phyloP scores from a whole-genome alignment of 2,797 vertebrate genomes.

The Girardinus metallicus region DNA sequence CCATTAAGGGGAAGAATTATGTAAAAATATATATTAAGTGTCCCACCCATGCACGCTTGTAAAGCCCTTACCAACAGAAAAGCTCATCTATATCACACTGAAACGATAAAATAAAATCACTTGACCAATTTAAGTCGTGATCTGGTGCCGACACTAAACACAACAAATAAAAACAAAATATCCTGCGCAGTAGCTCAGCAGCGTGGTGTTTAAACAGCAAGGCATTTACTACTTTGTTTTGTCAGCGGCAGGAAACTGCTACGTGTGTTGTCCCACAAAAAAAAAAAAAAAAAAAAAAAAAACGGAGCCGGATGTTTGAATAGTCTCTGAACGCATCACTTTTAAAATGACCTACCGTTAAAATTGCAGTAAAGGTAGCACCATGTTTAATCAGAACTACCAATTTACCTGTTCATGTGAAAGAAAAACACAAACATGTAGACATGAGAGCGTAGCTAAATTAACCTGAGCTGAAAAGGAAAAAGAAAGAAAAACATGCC shows the following conservation, averaged over 20 bases:
- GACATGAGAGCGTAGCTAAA: background rate
- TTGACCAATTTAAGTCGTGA: background rate
- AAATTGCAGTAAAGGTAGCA: background rate
- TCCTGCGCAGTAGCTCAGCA: background rate
- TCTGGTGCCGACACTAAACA: background rate
- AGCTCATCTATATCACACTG: background rate
- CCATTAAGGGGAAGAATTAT: background rate
- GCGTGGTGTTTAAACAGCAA: background rate
- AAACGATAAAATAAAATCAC: background rate
- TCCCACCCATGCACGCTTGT: slow-evolving; percentile 7
- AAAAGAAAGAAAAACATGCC: background rate
- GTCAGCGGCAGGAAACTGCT: slow-evolving; percentile 2
- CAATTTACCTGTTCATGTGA: slow-evolving; percentile 7
- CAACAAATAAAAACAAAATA: background rate
- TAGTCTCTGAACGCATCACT: slow-evolving; percentile 9
- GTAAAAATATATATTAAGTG: background rate
- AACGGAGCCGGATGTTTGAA: slow-evolving; percentile 32
- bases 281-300: slow-evolving; percentile 2
- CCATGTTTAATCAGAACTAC: background rate
- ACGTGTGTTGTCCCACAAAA: background rate
- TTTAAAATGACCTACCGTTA: background rate
- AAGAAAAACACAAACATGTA: background rate
- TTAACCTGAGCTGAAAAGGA: background rate
- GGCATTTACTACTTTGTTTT: background rate
- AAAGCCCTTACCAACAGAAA: slow-evolving; percentile 5